A percentile compares a stretch with the other conserved stretches of the same genome.
Evolutionary conservation across 2,797 vertebrate species (phyloP).

Genomic region (Chelon labrosus): DNA sequence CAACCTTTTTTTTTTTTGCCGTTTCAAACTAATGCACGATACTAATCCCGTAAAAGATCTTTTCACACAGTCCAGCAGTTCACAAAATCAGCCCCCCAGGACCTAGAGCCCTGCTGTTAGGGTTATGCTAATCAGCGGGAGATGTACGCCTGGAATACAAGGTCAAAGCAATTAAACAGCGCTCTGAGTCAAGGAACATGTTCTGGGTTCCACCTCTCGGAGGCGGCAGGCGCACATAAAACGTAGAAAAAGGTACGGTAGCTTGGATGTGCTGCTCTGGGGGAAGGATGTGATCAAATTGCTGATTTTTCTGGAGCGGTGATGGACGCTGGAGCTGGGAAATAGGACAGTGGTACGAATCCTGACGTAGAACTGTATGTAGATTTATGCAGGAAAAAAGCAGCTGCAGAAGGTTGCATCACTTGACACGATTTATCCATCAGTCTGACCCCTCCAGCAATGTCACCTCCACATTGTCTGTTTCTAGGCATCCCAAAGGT

Average conservation of each 20-base stretch:
- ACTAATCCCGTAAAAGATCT: neutral
- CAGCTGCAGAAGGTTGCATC: neutral
- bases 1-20: no score
- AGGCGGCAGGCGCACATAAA: neutral
- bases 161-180: conserved; percentile 18
- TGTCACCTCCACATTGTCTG: neutral
- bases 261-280: no score
- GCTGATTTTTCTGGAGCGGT: conserved; percentile 7
- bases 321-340: neutral
- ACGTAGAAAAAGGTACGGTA: no score
- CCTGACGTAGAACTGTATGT: neutral
- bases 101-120: neutral
- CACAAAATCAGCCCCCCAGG: neutral
- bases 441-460: neutral
- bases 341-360: neutral
- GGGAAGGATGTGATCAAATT: neutral
- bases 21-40: no score
- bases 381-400: neutral
- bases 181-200: neutral
- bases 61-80: conserved; percentile 6
- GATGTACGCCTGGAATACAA: conserved; percentile 6
- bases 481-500: neutral
- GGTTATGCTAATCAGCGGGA: neutral
- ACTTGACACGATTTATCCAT: neutral
- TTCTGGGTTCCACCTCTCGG: neutral